Evolutionary conservation across 2,888 invertebrate genomes (phyloP).

Genomic region (Brachyptera putata): DNA sequence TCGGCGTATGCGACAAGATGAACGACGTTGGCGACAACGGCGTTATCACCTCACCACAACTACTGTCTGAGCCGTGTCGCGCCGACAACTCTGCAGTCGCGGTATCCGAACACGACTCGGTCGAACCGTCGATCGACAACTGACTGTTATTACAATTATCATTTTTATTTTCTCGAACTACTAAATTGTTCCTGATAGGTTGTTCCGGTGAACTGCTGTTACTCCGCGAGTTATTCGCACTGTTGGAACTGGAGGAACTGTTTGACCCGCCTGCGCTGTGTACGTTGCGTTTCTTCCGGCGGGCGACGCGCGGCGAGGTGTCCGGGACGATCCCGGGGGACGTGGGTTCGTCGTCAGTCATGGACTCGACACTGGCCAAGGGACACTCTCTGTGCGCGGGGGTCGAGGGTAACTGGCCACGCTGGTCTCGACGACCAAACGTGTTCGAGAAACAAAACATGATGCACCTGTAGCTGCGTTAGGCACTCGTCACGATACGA

Average conservation of each 20-base stretch:
- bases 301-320: not conserved
- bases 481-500: too few species aligned
- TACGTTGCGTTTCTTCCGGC: not conserved
- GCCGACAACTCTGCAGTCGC: not conserved
- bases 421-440: conserved; percentile 49
- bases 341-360: conserved; percentile 33
- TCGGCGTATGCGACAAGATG: conserved; percentile 1
- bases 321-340: conserved; percentile 19
- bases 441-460: conserved; percentile 48
- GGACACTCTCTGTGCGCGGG: conserved; percentile 25
- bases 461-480: not conserved
- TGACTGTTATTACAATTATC: conserved; percentile 14
- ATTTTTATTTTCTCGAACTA: too few species aligned
- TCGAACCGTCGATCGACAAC: conserved; percentile 21
- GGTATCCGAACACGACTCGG: not conserved
- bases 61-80: conserved; percentile 13
- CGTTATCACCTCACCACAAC: not conserved
- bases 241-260: conserved; percentile 12
- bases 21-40: conserved; percentile 14
- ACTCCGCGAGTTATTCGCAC: conserved; percentile 24
- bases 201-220: conserved; percentile 23
- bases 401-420: not conserved
- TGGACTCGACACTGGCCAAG: conserved; percentile 39
- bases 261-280: not conserved
- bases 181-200: not conserved